Evolutionary conservation across 2,888 invertebrate genomes (phyloP), one percentile per base, ranked within the genome.

Genomic region (Epinotia ramella): DNA sequence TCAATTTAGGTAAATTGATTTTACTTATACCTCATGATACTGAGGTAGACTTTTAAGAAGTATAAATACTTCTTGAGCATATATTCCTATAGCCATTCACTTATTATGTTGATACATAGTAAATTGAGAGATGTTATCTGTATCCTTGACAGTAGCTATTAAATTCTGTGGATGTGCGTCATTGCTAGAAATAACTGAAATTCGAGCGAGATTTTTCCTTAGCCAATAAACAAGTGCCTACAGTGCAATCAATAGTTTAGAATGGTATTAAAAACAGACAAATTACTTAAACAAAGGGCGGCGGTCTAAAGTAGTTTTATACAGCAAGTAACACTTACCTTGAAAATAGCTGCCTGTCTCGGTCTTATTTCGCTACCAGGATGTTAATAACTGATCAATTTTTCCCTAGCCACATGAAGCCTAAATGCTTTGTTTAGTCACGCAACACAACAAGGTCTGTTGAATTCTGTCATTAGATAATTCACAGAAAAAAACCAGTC

Each of bases 391-490:
- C 44, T 71, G 60, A 56, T 62, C 6, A 44, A 56, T 71, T 65
- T 75, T 70, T 60, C 60, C 33, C 63, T 46, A 71, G 44, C 13
- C 71, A 65, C 56, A 64, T 59, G 44, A 49, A 67, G 62, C 33
- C 49, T 60, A 49, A 59, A 59, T 60, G 53, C 66, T 62, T 62
- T 49, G 44, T 71, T 67, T 76, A 76, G 66, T 76, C 75, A 76
- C 66, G 75, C 71, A 67, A 76, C 71, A 71, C 75, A 67, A 76
- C 71, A 75, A 71, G 75, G 71, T 67, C 71, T 76, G 62, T 67
- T 71, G 53, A 56, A 71, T 59, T 68, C 16, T 64, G 53, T 62
- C 66, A 67, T 71, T 76, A 69, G 62, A 66, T 71, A 44, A 46
- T 63, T n/a, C 53, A 53, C 53, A 60, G 63, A 64, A 67, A 62